These are phyloP conservation scores for Tachypleus tridentatus DNA, from an alignment of 1,140 invertebrate species.

Conservation along the genomic window DNA sequence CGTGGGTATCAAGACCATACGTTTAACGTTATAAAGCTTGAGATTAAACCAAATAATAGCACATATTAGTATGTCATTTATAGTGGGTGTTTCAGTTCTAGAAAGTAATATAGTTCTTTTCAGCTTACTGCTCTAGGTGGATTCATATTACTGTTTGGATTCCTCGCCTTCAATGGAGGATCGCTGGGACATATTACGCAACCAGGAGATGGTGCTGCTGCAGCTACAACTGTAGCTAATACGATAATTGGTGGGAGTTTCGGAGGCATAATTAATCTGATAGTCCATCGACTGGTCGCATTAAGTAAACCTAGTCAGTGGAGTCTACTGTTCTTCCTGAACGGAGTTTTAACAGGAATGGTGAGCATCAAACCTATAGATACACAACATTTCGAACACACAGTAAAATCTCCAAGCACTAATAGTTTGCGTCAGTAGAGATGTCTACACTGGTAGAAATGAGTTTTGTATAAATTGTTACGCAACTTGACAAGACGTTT, in stretches of 20 bases:
- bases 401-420: no score
- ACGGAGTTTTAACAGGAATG: neutral
- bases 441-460: no score
- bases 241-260: neutral
- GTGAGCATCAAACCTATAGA: neutral
- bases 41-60: no score
- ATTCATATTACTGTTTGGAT: conserved; percentile 40
- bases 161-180: conserved; percentile 41
- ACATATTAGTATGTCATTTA: no score
- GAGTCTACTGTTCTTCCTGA: neutral
- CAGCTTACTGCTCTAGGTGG: conserved; percentile 38
- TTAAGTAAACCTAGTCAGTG: neutral
- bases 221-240: conserved; percentile 20
- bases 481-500: no score
- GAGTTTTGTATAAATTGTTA: no score
- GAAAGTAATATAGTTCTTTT: conserved; percentile 12
- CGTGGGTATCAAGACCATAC: no score
- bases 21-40: no score
- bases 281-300: neutral
- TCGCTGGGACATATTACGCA: conserved; percentile 33
- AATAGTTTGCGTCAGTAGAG: no score
- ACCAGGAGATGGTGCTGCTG: conserved; percentile 29
- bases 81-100: no score
- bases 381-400: no score
- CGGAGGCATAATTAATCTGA: neutral